A percentile compares a stretch with the other conserved stretches of the same genome.
Evolutionary conservation across 2,797 vertebrate species (phyloP).

Genomic region (Acanthurus leucopareius): DNA sequence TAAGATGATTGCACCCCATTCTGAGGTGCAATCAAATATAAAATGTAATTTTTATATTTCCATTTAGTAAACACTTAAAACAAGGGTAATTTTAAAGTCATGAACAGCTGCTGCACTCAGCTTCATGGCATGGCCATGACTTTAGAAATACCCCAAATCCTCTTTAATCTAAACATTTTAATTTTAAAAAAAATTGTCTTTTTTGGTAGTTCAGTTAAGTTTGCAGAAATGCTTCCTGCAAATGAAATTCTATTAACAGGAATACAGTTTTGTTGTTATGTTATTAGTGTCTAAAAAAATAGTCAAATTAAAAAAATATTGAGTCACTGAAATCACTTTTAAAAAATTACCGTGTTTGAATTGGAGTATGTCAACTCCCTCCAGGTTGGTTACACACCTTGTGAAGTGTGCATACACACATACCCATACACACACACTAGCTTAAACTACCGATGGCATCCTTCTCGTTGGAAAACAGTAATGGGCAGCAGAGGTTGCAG

Average conservation of each 20-base stretch:
- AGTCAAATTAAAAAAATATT: background rate
- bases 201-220: background rate
- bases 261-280: background rate
- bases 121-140: background rate
- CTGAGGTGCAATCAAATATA: background rate
- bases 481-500: constrained; percentile 63
- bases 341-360: background rate
- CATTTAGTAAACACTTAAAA: background rate
- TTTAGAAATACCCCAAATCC: background rate
- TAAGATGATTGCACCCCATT: too few relatives aligned
- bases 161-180: background rate
- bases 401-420: background rate
- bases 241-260: background rate
- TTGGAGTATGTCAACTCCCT: background rate
- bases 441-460: constrained; percentile 38
- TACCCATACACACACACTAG: constrained; percentile 19
- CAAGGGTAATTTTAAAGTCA: background rate
- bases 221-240: background rate
- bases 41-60: background rate
- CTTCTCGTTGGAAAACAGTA: constrained; percentile 60
- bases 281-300: background rate
- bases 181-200: background rate
- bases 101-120: background rate
- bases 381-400: constrained; percentile 14
- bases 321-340: background rate